A percentile compares a stretch with the other conserved stretches of the same genome.
These are phyloP conservation scores for Pedetes capensis DNA, from an alignment of 2,113 vertebrate genomes.

Conservation along the genomic window DNA sequence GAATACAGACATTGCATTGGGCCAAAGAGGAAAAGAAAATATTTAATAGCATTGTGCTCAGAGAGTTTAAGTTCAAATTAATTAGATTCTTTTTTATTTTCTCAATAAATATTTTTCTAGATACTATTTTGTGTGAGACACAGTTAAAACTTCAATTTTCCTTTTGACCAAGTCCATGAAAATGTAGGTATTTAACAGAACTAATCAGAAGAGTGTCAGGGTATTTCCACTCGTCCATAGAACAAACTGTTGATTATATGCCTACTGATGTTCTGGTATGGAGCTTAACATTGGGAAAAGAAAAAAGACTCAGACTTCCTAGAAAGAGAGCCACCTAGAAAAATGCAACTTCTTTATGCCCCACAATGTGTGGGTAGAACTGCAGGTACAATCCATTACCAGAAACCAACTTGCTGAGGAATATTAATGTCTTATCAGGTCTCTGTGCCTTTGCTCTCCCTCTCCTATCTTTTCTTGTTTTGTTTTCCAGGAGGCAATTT, in stretches of 20 bases:
- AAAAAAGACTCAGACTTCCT: not conserved
- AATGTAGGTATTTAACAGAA: not conserved
- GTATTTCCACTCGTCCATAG: not conserved
- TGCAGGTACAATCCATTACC: not conserved
- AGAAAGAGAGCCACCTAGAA: not conserved
- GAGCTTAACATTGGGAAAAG: not conserved
- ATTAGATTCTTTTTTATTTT: not conserved
- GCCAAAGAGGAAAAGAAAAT: not conserved
- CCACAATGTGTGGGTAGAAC: not conserved
- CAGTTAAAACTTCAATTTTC: conserved; percentile 12
- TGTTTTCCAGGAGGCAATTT: not conserved
- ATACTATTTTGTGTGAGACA: not conserved
- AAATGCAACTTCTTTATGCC: not conserved
- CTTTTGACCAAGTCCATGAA: not conserved
- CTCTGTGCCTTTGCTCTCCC: not conserved
- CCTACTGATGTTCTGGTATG: not conserved
- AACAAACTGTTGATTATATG: not conserved
- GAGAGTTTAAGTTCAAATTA: conserved; percentile 2
- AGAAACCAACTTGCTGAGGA: not conserved
- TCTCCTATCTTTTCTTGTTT: not conserved
- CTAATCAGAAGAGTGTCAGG: not conserved
- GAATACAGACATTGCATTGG: not conserved
- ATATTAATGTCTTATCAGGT: not conserved
- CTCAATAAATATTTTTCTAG: not conserved
- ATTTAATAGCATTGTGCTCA: not conserved